phyloP scores from a whole-genome alignment of 2,113 vertebrate species.

The Scophthalmus maximus region DNA sequence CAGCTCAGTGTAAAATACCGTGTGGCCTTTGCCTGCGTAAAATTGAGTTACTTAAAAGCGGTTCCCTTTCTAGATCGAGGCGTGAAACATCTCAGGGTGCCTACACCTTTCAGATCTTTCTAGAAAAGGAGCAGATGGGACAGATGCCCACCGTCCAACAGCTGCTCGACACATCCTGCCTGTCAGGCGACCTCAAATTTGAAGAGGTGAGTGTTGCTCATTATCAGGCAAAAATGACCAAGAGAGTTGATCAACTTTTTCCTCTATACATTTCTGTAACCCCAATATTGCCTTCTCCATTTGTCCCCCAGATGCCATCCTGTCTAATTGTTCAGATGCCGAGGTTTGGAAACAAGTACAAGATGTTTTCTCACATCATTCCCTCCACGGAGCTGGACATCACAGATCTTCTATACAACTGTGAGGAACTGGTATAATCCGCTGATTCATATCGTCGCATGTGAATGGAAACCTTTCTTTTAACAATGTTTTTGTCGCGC shows the following conservation, averaged over 20 bases:
- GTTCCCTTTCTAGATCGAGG: slow-evolving; percentile 69
- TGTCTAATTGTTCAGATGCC: slow-evolving; percentile 87
- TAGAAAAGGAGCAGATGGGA: slow-evolving; percentile 80
- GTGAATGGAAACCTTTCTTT: neutral
- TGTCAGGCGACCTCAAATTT: slow-evolving; percentile 83
- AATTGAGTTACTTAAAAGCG: neutral
- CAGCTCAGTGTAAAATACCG: neutral
- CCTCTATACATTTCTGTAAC: neutral
- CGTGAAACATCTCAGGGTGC: slow-evolving; percentile 77
- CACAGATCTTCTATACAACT: slow-evolving; percentile 81
- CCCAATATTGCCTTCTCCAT: neutral
- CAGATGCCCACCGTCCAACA: slow-evolving; percentile 83
- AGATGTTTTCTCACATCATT: slow-evolving; percentile 86
- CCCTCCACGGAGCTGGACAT: slow-evolving; percentile 85
- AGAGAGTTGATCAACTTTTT: neutral
- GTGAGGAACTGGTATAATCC: slow-evolving; percentile 63
- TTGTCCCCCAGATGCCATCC: slow-evolving; percentile 75
- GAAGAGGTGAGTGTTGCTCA: slow-evolving; percentile 75
- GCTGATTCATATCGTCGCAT: neutral
- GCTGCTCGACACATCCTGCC: slow-evolving; percentile 83
- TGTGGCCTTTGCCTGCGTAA: neutral
- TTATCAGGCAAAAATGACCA: neutral
- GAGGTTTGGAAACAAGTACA: slow-evolving; percentile 86
- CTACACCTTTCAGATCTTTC: slow-evolving; percentile 85
- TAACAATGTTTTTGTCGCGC: neutral